Evolutionary conservation across 2,113 vertebrate species (phyloP).

Genomic region (Scatophagus argus): DNA sequence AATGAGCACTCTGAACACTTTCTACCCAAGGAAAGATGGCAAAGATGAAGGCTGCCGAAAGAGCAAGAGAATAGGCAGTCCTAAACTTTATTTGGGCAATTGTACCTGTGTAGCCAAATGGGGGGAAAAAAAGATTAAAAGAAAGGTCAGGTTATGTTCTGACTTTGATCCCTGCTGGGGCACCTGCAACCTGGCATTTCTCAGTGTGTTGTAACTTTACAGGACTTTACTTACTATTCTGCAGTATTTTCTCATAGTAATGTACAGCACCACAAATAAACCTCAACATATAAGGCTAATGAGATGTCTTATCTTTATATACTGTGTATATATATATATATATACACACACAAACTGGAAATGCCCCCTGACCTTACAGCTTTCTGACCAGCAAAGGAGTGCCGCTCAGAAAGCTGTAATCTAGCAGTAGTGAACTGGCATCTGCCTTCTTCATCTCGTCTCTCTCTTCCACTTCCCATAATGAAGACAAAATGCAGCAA

Average conservation of each 20-base stretch:
- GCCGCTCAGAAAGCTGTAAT: neutral
- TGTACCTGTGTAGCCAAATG: slow-evolving; percentile 1
- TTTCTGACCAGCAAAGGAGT: slow-evolving; percentile 7
- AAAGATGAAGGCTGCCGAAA: slow-evolving; percentile 54
- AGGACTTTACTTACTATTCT: slow-evolving; percentile 3
- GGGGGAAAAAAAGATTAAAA: neutral
- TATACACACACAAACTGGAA: neutral
- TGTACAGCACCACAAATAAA: slow-evolving; percentile 17
- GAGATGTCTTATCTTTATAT: neutral
- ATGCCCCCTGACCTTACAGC: slow-evolving; percentile 14
- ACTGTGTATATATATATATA: neutral
- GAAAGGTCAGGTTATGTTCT: neutral
- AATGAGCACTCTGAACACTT: slow-evolving; percentile 66
- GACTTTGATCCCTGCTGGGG: slow-evolving; percentile 27
- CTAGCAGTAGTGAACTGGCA: slow-evolving; percentile 10
- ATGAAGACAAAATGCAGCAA: slow-evolving; percentile 39
- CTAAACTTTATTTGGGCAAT: slow-evolving; percentile 24
- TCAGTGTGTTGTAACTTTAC: slow-evolving; percentile 22
- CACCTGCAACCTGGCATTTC: slow-evolving; percentile 4
- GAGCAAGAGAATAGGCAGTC: slow-evolving; percentile 33
- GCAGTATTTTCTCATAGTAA: slow-evolving; percentile 7
- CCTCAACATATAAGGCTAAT: slow-evolving; percentile 22
- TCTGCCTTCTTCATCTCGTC: slow-evolving; percentile 17
- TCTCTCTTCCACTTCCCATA: slow-evolving; percentile 10
- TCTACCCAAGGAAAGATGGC: slow-evolving; percentile 57